Percentiles rank a stretch among this genome's conserved stretches.
These are phyloP conservation scores for Idaea straminata DNA, from an alignment of 2,888 invertebrate genomes.

Conservation along the genomic window DNA sequence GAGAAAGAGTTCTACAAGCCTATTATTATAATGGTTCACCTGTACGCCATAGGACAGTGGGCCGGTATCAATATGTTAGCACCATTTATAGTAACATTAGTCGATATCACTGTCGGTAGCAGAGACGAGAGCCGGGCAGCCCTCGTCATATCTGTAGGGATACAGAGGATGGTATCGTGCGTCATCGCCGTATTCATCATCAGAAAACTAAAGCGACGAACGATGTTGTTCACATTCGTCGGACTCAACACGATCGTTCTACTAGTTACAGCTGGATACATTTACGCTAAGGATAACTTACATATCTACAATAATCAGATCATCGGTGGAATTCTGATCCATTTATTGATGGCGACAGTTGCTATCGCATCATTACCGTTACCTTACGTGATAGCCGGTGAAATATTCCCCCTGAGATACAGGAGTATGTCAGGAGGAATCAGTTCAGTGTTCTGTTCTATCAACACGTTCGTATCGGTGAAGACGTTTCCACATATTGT, in stretches of 20 bases:
- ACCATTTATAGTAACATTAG: constrained; percentile 47
- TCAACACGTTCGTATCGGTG: constrained; percentile 32
- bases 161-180: constrained; percentile 49
- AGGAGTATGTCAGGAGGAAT: constrained; percentile 78
- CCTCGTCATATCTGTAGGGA: constrained; percentile 45
- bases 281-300: constrained; percentile 40
- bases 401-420: constrained; percentile 82
- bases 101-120: constrained; percentile 43
- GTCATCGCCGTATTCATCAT: constrained; percentile 44
- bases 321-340: constrained; percentile 50
- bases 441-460: constrained; percentile 39
- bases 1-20: constrained; percentile 57
- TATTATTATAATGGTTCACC: constrained; percentile 53
- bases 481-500: constrained; percentile 37
- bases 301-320: constrained; percentile 37
- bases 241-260: constrained; percentile 39
- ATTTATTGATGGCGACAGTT: constrained; percentile 73
- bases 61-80: constrained; percentile 50
- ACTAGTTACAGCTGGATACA: constrained; percentile 43
- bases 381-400: constrained; percentile 85
- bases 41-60: constrained; percentile 51
- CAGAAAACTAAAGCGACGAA: constrained; percentile 46
- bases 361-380: constrained; percentile 81
- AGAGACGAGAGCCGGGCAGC: constrained; percentile 37
- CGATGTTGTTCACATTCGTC: constrained; percentile 46